phyloP scores from a whole-genome alignment of 1,140 invertebrate genomes.

The Cataglyphis hispanica region DNA sequence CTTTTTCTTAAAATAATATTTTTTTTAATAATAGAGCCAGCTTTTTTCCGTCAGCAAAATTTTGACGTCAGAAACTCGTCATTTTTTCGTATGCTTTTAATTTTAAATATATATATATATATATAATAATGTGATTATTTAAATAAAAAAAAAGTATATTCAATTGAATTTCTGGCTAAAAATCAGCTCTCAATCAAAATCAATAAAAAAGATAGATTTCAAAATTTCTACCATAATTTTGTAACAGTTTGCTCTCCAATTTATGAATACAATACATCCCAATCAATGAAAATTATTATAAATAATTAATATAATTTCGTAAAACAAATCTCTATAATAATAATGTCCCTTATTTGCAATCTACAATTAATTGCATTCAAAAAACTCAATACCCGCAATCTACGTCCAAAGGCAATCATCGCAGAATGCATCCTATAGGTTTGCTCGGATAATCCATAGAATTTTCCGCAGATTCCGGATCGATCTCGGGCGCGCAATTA shows the following conservation, averaged over 20 bases:
- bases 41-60: not conserved
- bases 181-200: not conserved
- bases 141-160: not conserved
- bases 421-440: not conserved
- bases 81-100: not conserved
- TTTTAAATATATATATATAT: not conserved
- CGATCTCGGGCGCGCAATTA: constrained; percentile 7
- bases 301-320: constrained; percentile 18
- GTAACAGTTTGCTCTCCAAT: not conserved
- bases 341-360: not conserved
- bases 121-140: not conserved
- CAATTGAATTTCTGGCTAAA: not conserved
- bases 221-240: not conserved
- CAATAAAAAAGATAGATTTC: not conserved
- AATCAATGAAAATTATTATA: not conserved
- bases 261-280: not conserved
- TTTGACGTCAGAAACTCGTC: not conserved
- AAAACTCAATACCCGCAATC: not conserved
- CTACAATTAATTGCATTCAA: not conserved
- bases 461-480: constrained; percentile 16
- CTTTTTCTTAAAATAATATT: not conserved
- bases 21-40: not conserved
- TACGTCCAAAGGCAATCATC: not conserved
- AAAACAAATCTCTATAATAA: not conserved
- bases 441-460: not conserved